Conservation (phyloP, 2,888 invertebrate species). For the Heteromurus nitidus region DNA sequence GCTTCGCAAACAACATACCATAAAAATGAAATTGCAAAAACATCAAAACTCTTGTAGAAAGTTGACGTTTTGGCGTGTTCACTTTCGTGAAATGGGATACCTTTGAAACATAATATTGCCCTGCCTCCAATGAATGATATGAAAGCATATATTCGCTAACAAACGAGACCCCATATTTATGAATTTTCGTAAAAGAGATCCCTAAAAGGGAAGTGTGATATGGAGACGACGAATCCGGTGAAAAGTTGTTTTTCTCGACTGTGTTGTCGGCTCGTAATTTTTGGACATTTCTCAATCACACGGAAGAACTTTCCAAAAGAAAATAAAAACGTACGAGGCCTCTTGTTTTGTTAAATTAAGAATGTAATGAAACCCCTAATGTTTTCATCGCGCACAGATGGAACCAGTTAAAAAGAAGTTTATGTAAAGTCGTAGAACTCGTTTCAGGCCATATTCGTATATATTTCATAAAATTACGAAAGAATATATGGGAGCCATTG, state of each 20-base stretch:
- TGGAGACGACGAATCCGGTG: neutral
- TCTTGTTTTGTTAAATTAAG: constrained; percentile 2
- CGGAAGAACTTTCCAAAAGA: neutral
- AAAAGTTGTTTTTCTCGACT: neutral
- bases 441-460: neutral
- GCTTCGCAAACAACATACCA: constrained; percentile 21
- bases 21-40: constrained; percentile 25
- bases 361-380: neutral
- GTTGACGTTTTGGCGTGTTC: neutral
- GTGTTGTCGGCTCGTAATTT: neutral
- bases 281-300: neutral
- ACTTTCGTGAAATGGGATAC: neutral
- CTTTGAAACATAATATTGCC: neutral
- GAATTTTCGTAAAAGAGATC: neutral
- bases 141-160: too few relatives aligned
- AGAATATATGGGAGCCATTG: neutral
- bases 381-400: neutral
- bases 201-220: neutral
- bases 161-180: neutral
- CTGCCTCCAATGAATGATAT: too few relatives aligned
- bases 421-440: too few relatives aligned
- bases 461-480: neutral
- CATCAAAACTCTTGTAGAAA: constrained; percentile 15
- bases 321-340: neutral
- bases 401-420: too few relatives aligned